Base-by-base conservation (phyloP, 2,113 vertebrate species). In the Crotalus helleri region DNA sequence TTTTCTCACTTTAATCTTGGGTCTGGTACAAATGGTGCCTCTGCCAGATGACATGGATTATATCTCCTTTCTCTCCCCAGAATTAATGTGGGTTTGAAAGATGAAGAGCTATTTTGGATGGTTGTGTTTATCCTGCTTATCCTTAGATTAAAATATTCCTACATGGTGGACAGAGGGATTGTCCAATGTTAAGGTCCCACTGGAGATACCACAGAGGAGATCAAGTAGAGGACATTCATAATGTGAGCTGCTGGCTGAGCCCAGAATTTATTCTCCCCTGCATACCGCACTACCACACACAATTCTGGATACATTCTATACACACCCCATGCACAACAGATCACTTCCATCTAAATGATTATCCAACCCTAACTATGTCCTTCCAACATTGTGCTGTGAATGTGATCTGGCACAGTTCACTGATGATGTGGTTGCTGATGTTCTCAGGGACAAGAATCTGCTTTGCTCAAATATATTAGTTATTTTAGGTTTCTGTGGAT, bases 1-100 rank as follows among this genome's bases (percentile, higher is more conserved):
- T 94, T 54, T 93, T 61, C 51, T 23, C 29, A 11, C 64, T 86
- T 91, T 53, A 54, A 91, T 15, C 9, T 44, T 55, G 21, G 54
- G 33, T 90, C 94, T 90, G 54, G 85, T 89, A 19, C 54, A 61
- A 92, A 3, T 87, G 93, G 19, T 92, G 49, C 91, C 94, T 55
- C 12, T 6, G 89, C 92, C 92, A 19, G 2, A 59, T 53, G 57
- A 92, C 17, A 51, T n/a, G 49, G 29, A 51, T n/a, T 54, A 59
- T 26, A 44, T 4, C 4, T 88, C 29, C 19, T n/a, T 33, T 17
- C 44, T 15, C 1, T 51, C 46, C 44, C 17, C 39, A 29, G 39
- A 59, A 57, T 87, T 61, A 59, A 55, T 51, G 6, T 51, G 51
- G 21, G 4, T 92, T 53, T 64, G 85, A 87, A 87, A 92, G 19